phyloP scores from a whole-genome alignment of 2,113 vertebrate genomes.

The Perccottus glenii region DNA sequence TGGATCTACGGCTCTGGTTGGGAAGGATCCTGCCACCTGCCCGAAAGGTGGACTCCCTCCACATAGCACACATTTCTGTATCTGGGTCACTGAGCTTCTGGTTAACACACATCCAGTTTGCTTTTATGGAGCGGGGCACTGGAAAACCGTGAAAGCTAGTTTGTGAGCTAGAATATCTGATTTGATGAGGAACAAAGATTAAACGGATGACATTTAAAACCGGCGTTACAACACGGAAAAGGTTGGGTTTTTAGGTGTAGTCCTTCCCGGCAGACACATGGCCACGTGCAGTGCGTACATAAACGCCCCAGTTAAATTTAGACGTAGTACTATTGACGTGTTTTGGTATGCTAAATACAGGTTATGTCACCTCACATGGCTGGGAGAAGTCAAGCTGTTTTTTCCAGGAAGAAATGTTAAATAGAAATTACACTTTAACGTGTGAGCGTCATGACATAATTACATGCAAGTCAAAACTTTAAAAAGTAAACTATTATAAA shows the following conservation, averaged over 20 bases:
- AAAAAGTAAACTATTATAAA: too few relatives aligned
- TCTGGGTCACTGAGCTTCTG: conserved; percentile 50
- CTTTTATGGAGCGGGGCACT: background rate
- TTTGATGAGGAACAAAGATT: too few relatives aligned
- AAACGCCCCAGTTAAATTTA: background rate
- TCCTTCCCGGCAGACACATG: background rate
- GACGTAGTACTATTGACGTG: background rate
- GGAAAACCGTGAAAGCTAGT: too few relatives aligned
- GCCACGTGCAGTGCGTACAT: background rate
- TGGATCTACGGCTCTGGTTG: conserved; percentile 6
- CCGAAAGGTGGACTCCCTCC: background rate
- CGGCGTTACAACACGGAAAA: background rate
- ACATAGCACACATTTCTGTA: conserved; percentile 16
- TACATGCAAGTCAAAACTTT: too few relatives aligned
- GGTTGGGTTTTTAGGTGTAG: background rate
- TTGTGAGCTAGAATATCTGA: too few relatives aligned
- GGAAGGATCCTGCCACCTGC: conserved; percentile 35
- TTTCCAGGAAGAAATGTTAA: too few relatives aligned
- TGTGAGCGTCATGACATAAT: too few relatives aligned
- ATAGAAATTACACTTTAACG: too few relatives aligned
- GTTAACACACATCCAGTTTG: conserved; percentile 16
- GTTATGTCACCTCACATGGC: background rate
- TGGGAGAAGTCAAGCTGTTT: background rate
- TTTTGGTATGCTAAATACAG: background rate
- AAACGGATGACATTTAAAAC: too few relatives aligned